Base-by-base conservation (phyloP, 2,113 vertebrate genomes). In the Eulemur macaco region DNA sequence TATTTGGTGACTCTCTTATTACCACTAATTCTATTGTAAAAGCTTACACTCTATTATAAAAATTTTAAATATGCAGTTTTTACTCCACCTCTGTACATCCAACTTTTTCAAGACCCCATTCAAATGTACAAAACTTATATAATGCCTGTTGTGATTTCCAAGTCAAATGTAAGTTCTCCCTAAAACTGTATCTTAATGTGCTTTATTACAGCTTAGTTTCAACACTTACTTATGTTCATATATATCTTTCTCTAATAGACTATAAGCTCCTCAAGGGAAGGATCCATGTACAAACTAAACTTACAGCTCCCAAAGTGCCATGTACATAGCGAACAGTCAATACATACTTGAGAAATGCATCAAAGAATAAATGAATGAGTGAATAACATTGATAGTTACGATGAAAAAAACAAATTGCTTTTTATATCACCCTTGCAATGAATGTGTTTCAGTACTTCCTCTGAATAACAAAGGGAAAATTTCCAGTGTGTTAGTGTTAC, bases 391-490 rank as follows among this genome's bases (percentile, higher is more conserved):
- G 78, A 89, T 31, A 96, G 37, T 58, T 76, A 39, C 60, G 17
- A 6, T 91, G 86, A 82, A 92, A 87, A 87, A 54, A 90, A 71
- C 73, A 89, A 29, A 56, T 66, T 96, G 39, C 29, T 81, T 87
- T 92, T 56, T 91, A 18, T 71, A 23, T 96, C 58, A 84, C n/a
- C 47, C 34, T 92, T 91, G 66, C 96, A 93, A 97, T 31, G 4
- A 96, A 90, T 85, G 5, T 4, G 54, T 97, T 97, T 98, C 74
- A 27, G 95, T 97, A 52, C 87, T 93, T 95, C 58, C n/a, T 87
- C 74, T 82, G 31, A 96, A 87, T 27, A 89, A 86, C 81, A 95
- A 95, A 86, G 97, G 85, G 76, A 87, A 96, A 95, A 82, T 42
- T 84, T 87, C 78, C 92, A 47, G 54, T 56, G 34, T 89, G 27